Conservation (phyloP, 2,888 invertebrate species). For the Eupithecia subfuscata region DNA sequence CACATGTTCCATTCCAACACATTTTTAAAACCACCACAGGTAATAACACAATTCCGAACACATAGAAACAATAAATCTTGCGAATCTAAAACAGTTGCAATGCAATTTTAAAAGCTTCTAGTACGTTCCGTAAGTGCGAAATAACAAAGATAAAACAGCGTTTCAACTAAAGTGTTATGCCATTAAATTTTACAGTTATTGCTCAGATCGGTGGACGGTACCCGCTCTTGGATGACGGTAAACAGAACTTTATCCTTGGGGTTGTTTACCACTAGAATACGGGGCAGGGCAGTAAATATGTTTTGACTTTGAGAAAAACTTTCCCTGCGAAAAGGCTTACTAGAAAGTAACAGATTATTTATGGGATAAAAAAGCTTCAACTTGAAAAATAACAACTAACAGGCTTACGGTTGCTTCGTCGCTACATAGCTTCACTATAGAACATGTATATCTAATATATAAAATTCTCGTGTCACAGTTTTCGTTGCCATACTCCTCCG, state of each 20-base stretch:
- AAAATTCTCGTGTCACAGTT: too few relatives aligned
- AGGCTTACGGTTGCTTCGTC: too few relatives aligned
- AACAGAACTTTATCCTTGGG: conserved; percentile 35
- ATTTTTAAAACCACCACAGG: neutral
- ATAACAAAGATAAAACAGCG: conserved; percentile 34
- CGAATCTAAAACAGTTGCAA: neutral
- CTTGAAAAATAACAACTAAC: too few relatives aligned
- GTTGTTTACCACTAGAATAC: conserved; percentile 3
- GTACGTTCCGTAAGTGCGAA: conserved; percentile 26
- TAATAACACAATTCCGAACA: neutral
- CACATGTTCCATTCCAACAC: neutral
- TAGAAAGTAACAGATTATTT: too few relatives aligned
- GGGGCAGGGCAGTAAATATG: neutral
- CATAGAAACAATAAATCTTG: conserved; percentile 2
- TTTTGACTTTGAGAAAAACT: neutral
- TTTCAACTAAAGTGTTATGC: conserved; percentile 36
- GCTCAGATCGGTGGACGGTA: conserved; percentile 33
- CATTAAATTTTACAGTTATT: conserved; percentile 41
- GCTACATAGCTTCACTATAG: too few relatives aligned
- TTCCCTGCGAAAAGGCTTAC: too few relatives aligned
- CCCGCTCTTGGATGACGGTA: conserved; percentile 29
- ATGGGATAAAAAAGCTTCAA: too few relatives aligned
- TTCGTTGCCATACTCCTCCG: too few relatives aligned
- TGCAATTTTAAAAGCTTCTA: conserved; percentile 15
- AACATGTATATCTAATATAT: too few relatives aligned